phyloP scores from a whole-genome alignment of 2,888 invertebrate genomes.

The Eucera pruinosa region DNA sequence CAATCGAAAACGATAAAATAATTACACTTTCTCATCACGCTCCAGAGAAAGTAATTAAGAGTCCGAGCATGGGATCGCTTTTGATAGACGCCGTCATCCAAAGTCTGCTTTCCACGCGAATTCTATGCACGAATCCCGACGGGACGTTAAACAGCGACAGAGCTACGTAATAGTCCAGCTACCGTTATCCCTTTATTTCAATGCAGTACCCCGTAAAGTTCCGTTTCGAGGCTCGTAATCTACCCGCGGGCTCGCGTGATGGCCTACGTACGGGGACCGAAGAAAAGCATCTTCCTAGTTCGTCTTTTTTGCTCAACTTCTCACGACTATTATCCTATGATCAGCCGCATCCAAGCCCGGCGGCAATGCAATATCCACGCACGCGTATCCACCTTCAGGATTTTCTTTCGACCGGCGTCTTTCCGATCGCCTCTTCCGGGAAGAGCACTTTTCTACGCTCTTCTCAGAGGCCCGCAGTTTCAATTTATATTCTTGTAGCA shows the following conservation, averaged over 20 bases:
- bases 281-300: constrained; percentile 44
- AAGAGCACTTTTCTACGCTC: constrained; percentile 21
- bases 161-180: constrained; percentile 21
- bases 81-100: not conserved
- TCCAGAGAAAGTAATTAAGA: constrained; percentile 36
- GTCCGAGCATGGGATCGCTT: not conserved
- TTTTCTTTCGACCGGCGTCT: constrained; percentile 52
- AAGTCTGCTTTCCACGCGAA: constrained; percentile 9
- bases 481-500: constrained; percentile 24
- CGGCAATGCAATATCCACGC: constrained; percentile 61
- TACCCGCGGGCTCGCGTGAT: constrained; percentile 37
- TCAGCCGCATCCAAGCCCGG: constrained; percentile 62
- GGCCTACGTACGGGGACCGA: constrained; percentile 10
- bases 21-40: constrained; percentile 25
- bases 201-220: constrained; percentile 28
- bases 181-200: constrained; percentile 54
- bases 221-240: constrained; percentile 37
- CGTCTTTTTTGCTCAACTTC: constrained; percentile 58
- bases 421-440: constrained; percentile 57
- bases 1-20: not conserved
- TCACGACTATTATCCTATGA: constrained; percentile 69
- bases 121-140: not conserved
- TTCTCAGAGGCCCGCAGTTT: constrained; percentile 30
- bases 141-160: constrained; percentile 5
- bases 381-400: constrained; percentile 60